Conservation (phyloP, 2,888 invertebrate species). For the Cheilosia scutellata region DNA sequence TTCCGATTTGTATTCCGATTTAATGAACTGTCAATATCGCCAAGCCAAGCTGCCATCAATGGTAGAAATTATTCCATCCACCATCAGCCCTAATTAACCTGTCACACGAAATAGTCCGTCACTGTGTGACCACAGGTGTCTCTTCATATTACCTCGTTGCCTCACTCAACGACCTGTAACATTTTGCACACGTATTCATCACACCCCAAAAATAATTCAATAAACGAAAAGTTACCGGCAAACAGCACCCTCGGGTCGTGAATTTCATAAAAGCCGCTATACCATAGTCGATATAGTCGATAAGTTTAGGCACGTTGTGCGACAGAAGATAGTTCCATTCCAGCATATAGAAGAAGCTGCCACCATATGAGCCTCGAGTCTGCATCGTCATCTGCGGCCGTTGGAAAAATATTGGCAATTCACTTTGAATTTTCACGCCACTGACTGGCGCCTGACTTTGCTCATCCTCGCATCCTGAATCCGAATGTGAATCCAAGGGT, state of each 20-base stretch:
- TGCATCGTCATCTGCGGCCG: conserved; percentile 20
- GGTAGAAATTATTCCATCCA: not conserved
- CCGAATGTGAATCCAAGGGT: not conserved
- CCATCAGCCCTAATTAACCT: conserved; percentile 49
- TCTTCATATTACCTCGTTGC: conserved; percentile 29
- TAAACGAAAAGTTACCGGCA: conserved; percentile 56
- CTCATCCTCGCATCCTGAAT: not conserved
- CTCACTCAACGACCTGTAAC: conserved; percentile 46
- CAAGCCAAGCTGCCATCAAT: not conserved
- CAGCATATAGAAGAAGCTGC: conserved; percentile 7
- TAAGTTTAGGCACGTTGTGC: conserved; percentile 19
- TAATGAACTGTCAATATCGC: not conserved
- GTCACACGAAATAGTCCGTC: conserved; percentile 45
- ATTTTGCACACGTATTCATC: conserved; percentile 49
- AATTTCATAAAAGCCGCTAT: conserved; percentile 40
- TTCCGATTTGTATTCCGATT: too few species aligned
- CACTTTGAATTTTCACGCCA: conserved; percentile 60
- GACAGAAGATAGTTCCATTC: not conserved
- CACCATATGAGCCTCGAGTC: conserved; percentile 1
- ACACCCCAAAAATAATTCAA: conserved; percentile 56
- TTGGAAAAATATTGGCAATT: conserved; percentile 58
- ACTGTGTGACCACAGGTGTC: conserved; percentile 66
- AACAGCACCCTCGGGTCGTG: conserved; percentile 29
- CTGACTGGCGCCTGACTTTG: conserved; percentile 47
- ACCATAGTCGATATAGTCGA: conserved; percentile 54